Base-by-base conservation (phyloP, 23 tunicate species). In the Ascidia mentula region DNA sequence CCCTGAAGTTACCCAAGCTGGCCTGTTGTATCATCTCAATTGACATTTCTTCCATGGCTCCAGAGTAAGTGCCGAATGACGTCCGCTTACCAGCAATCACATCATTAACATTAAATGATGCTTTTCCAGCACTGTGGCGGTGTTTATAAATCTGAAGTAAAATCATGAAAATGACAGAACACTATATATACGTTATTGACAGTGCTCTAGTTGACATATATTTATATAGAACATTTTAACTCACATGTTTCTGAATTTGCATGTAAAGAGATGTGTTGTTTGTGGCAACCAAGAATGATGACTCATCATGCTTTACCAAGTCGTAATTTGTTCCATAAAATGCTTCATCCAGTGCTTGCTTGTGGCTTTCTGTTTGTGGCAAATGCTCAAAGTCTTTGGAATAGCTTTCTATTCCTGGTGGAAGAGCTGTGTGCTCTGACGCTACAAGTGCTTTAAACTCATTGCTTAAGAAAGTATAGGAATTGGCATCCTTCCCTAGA, bases 331-430 rank as follows among this genome's bases (percentile, higher is more conserved):
- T 5, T 32, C 83, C 79, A 82, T 71, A 88, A 72, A 84, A 93
- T 13, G 84, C 82, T 61, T 59, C 39, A n/a, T 93, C 89, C 30
- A 85, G 65, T 22, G 80, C 84, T 32, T 93, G 80, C 70, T 76
- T 84, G 17, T 82, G 85, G 30, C 84, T 84, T 18, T 60, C 34
- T 2, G 98, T 85, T 69, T 79, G 37, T 26, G 98, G 98, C 35
- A 93, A 74, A 81, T 93, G 87, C 40, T 88, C 98, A 76, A 88
- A 93, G 80, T 93, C 92, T 12, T 69, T 87, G 13, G 87, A 88
- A 61, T 93, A 93, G 59, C 40, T 61, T 78, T 88, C 98, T 32
- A 93, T 88, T 4, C 98, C 98, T 12, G 77, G 80, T 4, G 98
- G 98, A 15, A 93, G 77, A 73, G 79, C 85, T 69, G 85, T 84